Base-by-base conservation (phyloP, 2,888 invertebrate species). In the Megalurothrips usitatus region DNA sequence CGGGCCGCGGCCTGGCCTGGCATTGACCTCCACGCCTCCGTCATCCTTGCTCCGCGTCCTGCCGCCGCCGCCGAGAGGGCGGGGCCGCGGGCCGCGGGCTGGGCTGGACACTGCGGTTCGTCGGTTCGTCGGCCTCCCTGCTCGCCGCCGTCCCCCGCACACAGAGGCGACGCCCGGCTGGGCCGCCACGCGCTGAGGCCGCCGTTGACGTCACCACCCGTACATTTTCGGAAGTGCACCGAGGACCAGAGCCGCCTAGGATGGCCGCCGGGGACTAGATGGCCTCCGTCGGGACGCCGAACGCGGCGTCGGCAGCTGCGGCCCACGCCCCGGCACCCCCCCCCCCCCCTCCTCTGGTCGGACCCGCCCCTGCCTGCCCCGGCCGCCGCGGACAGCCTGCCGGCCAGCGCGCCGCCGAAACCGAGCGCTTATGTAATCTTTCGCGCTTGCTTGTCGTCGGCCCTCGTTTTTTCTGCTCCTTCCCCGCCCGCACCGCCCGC, bases 391-490 rank as follows among this genome's bases (percentile, higher is more conserved):
- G 52, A 11, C 52, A 14, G 63, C 63, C 63, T n/a, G n/a, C n/a
- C 52, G 2, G 52, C 63, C 63, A 4, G 19, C 63, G n/a, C 63
- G n/a, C 68, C 23, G 23, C 68, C 68, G 68, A 68, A 68, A 68
- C 68, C 68, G 26, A 23, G 68, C 68, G 19, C 23, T 68, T 68
- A 68, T 68, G 68, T 23, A 68, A 68, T 68, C 68, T n/a, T 68
- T 68, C 68, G 68, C 68, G 68, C 68, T 68, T 68, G 68, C 68
- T 68, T 68, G 23, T 19, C 58, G 58, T 58, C 19, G 19, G 11
- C 58, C 19, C 58, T 17, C 58, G 6, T 58, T 17, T 58, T 17
- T 58, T 17, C 58, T 58, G 19, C 19, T 12, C 58, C 58, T 17
- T 17, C 17, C 58, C 58, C 58, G 17, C 10, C 58, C 58, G 11